Evolutionary conservation across 1,140 invertebrate genomes (phyloP).

Genomic region (Brachionus asplanchnoidis): DNA sequence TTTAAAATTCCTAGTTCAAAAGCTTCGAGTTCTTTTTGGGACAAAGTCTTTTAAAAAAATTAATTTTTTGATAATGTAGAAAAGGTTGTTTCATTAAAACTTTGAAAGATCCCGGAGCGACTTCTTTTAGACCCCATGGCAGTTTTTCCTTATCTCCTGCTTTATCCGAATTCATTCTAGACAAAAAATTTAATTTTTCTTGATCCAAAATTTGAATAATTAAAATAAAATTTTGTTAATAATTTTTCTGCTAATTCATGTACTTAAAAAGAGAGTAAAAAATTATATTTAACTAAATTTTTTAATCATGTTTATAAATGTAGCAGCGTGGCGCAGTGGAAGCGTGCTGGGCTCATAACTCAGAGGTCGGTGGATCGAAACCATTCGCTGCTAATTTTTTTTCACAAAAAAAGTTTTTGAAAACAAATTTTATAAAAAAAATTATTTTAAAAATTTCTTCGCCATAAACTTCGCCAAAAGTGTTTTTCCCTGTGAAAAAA

Average conservation of each 20-base stretch:
- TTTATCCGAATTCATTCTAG: background rate
- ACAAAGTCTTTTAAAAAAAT: conserved; percentile 42
- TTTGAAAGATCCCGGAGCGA: conserved; percentile 45
- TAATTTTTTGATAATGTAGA: background rate
- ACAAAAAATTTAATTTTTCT: background rate
- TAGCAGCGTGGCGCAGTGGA: conserved; percentile 94
- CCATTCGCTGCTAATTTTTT: conserved; percentile 75
- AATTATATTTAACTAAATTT: background rate
- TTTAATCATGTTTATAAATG: background rate
- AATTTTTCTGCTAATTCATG: background rate
- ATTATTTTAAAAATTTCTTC: too few relatives aligned
- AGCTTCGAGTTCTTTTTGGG: conserved; percentile 66
- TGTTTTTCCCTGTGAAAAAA: too few relatives aligned
- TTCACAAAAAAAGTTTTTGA: too few relatives aligned
- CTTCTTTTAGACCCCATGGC: conserved; percentile 45
- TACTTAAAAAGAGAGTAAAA: background rate
- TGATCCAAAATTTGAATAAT: background rate
- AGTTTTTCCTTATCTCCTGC: conserved; percentile 41
- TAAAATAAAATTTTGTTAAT: background rate
- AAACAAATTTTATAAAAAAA: too few relatives aligned
- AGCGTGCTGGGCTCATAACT: conserved; percentile 97
- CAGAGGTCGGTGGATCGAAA: conserved; percentile 94
- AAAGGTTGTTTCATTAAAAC: background rate
- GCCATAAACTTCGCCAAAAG: too few relatives aligned
- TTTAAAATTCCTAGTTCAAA: conserved; percentile 75